A percentile compares a stretch with the other conserved stretches of the same genome.
Evolutionary conservation across 1,140 invertebrate genomes (phyloP).

Genomic region (Dufourea novaeangliae): DNA sequence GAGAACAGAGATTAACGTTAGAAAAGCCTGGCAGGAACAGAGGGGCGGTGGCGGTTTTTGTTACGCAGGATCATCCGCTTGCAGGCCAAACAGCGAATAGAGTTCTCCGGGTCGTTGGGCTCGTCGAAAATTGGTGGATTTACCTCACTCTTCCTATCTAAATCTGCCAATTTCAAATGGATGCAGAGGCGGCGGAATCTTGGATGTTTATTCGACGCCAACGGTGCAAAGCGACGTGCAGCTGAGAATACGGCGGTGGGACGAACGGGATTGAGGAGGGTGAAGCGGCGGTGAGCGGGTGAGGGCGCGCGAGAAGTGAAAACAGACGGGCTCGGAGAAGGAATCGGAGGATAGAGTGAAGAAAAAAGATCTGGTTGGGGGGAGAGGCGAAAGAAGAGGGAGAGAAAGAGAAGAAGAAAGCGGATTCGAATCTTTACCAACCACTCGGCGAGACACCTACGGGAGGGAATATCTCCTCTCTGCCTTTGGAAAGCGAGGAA

Average conservation of each 20-base stretch:
- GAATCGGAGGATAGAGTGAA: not conserved
- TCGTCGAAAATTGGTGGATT: conserved; percentile 52
- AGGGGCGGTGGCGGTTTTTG: conserved; percentile 11
- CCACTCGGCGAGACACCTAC: conserved; percentile 68
- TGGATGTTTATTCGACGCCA: conserved; percentile 61
- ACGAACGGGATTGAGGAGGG: not conserved
- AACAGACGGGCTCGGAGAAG: not conserved
- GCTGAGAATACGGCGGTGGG: conserved; percentile 20
- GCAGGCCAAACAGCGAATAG: conserved; percentile 23
- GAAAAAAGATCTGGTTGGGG: not conserved
- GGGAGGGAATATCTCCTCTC: conserved; percentile 64
- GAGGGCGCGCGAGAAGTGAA: not conserved
- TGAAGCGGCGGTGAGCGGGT: not conserved
- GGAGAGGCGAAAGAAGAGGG: not conserved
- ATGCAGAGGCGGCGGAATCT: conserved; percentile 51
- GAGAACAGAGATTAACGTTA: conserved; percentile 1
- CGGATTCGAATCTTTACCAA: conserved; percentile 70
- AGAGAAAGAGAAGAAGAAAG: conserved; percentile 58
- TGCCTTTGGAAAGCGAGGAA: conserved; percentile 65
- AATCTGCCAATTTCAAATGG: conserved; percentile 67
- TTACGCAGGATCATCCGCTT: conserved; percentile 32
- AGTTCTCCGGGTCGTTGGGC: not conserved
- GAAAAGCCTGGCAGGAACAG: not conserved
- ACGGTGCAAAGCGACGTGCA: conserved; percentile 58
- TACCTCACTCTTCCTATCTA: conserved; percentile 48